A percentile compares a stretch with the other conserved stretches of the same genome.
These are phyloP conservation scores for Coregonus ussuriensis DNA, from an alignment of 2,797 vertebrate species.

Conservation along the genomic window DNA sequence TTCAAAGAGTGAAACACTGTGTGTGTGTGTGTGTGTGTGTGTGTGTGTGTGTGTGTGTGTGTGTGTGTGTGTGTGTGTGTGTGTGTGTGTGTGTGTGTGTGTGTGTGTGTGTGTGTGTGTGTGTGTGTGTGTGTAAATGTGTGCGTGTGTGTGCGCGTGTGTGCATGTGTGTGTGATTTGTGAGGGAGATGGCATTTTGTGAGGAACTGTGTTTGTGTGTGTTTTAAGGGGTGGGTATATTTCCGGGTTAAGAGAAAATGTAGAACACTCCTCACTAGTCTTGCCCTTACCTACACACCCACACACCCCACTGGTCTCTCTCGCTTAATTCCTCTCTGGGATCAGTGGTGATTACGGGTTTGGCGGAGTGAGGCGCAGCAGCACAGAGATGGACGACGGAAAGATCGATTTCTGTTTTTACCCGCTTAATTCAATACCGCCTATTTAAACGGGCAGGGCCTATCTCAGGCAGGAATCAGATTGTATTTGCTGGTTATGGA, in stretches of 20 bases:
- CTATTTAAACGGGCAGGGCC: slow-evolving; percentile 76
- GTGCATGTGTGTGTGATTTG: too few relatives aligned
- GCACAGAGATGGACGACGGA: slow-evolving; percentile 67
- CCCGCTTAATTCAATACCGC: slow-evolving; percentile 77
- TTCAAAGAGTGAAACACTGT: slow-evolving; percentile 12
- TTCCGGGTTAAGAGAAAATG: too few relatives aligned
- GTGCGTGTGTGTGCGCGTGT: too few relatives aligned
- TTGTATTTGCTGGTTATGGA: slow-evolving; percentile 78
- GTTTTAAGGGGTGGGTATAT: too few relatives aligned
- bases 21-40: slow-evolving; percentile 11
- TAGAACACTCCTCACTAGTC: too few relatives aligned
- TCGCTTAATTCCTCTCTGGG: slow-evolving; percentile 59
- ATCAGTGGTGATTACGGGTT: slow-evolving; percentile 71
- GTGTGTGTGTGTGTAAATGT: too few relatives aligned
- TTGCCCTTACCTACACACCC: neutral
- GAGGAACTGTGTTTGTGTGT: too few relatives aligned
- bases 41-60: neutral
- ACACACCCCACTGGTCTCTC: neutral
- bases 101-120: too few relatives aligned
- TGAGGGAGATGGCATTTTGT: too few relatives aligned
- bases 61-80: slow-evolving; percentile 6
- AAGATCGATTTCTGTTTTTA: slow-evolving; percentile 78
- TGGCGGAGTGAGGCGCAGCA: slow-evolving; percentile 62
- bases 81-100: slow-evolving; percentile 10
- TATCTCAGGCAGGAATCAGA: slow-evolving; percentile 69